Evolutionary conservation across 2,888 invertebrate genomes (phyloP).

Genomic region (Aricia artaxerxes): DNA sequence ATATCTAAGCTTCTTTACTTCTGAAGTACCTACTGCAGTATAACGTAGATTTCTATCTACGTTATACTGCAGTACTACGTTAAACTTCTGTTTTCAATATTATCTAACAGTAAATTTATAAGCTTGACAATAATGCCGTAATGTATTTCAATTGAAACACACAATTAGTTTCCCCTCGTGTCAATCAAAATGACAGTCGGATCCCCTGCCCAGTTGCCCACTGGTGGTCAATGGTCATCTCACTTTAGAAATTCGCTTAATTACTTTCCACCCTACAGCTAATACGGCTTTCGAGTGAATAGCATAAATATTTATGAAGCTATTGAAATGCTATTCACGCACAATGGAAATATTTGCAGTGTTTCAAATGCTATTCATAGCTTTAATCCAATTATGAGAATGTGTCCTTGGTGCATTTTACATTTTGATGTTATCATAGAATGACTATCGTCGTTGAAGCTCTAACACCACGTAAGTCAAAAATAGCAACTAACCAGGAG

Average conservation of each 20-base stretch:
- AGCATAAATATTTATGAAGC: conserved; percentile 20
- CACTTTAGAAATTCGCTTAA: conserved; percentile 9
- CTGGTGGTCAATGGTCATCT: conserved; percentile 11
- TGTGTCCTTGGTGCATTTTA: not conserved
- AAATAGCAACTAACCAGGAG: too few relatives aligned
- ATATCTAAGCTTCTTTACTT: not conserved
- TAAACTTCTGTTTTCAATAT: too few relatives aligned
- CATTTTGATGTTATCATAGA: not conserved
- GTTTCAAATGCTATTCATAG: conserved; percentile 5
- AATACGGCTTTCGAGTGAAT: conserved; percentile 19
- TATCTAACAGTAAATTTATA: not conserved
- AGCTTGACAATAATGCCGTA: not conserved
- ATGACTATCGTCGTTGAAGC: not conserved
- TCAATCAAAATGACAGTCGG: conserved; percentile 18
- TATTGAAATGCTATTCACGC: conserved; percentile 5
- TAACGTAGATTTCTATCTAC: too few relatives aligned
- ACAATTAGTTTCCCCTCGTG: conserved; percentile 17
- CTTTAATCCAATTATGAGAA: not conserved
- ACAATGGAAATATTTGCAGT: conserved; percentile 12
- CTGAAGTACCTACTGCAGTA: too few relatives aligned
- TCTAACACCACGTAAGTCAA: too few relatives aligned
- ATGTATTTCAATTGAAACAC: conserved; percentile 19
- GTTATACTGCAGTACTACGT: too few relatives aligned
- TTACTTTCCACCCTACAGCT: conserved; percentile 27
- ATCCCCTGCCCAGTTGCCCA: not conserved